A percentile compares a stretch with the other conserved stretches of the same genome.
Evolutionary conservation across 2,888 invertebrate genomes (phyloP).

Genomic region (Monoplex corrugatus): DNA sequence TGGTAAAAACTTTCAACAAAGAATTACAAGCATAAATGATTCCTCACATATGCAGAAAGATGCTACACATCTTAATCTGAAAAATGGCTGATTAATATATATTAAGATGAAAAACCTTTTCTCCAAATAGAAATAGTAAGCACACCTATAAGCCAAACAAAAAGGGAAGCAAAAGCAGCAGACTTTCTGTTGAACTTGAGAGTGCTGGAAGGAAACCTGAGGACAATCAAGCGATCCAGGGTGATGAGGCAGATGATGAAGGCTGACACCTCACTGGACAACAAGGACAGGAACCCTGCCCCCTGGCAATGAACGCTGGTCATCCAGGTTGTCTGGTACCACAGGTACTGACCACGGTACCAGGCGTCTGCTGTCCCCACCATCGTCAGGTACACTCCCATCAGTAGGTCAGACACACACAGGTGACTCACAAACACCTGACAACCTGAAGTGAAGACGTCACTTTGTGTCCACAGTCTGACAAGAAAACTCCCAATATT

Average conservation of each 20-base stretch:
- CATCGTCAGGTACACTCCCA: background rate
- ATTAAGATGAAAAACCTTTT: no score
- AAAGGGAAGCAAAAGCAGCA: background rate
- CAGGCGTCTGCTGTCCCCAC: background rate
- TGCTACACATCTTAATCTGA: no score
- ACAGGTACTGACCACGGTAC: background rate
- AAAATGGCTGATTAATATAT: no score
- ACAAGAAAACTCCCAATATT: background rate
- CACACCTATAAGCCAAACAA: background rate
- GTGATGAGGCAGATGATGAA: background rate
- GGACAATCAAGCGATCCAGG: background rate
- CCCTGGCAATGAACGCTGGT: background rate
- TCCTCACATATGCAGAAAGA: no score
- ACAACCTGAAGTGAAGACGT: background rate
- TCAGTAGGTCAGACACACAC: background rate
- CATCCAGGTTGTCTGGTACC: background rate
- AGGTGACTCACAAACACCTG: background rate
- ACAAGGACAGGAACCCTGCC: background rate
- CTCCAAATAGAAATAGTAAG: no score
- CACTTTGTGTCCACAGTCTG: no score
- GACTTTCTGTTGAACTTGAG: no score
- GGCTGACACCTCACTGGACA: background rate
- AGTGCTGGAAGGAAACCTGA: background rate
- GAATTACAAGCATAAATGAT: no score
- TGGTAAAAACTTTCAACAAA: no score